Base-by-base conservation (phyloP, 2,113 vertebrate genomes). In the Danio rerio region DNA sequence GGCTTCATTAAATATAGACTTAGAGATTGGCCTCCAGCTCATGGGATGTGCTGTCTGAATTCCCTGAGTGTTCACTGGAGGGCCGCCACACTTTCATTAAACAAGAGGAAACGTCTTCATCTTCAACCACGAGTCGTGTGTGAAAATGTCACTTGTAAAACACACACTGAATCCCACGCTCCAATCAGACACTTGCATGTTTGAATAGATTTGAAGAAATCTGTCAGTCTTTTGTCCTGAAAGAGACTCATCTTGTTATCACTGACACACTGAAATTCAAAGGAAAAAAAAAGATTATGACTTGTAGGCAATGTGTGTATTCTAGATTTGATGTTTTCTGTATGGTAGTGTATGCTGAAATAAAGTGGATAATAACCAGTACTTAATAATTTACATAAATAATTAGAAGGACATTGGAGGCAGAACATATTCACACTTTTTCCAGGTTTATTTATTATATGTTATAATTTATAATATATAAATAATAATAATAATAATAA, bases 1-100 rank as follows among this genome's bases (percentile, higher is more conserved):
- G 88, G 82, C 87, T 89, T 90, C 89, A 92, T 88, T 87, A 92
- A 91, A 87, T 92, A 89, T 83, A 87, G 84, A 84, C 80, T 86
- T 83, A 76, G 77, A 83, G 77, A 88, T 81, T 86, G 74, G 83
- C 71, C 83, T 88, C 56, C 50, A 90, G 86, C 82, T 84, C 82
- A 79, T 84, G 87, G 83, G 81, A 86, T 83, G 31, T 85, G 82
- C 84, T 83, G 83, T 83, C 86, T 87, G 83, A 86, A 88, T 91
- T 86, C 86, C 84, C 84, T 72, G 79, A 81, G 70, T 80, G 82
- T 83, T 87, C 85, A 88, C 86, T 88, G 80, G 77, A 88, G 88
- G 88, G 83, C 61, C 53, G 18, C 83, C 70, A 77, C 68, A 83
- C 81, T 86, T 87, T 83, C 85, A 86, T 91, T 90, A 89, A 89